Base-by-base conservation (phyloP, 2,888 invertebrate genomes). In the Cantharis lateralis region DNA sequence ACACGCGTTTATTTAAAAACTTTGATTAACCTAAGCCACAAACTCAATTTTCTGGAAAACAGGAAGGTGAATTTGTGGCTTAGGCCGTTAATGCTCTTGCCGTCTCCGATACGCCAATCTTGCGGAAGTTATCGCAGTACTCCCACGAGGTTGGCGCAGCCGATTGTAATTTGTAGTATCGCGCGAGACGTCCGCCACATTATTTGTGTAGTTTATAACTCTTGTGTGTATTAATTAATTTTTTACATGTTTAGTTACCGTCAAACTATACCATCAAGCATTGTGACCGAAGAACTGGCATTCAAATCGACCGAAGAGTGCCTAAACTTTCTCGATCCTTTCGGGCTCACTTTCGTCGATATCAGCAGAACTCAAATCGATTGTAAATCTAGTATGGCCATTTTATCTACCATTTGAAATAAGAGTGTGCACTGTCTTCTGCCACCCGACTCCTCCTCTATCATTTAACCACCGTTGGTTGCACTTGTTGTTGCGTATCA, bases 271-370 rank as follows among this genome's bases (percentile, higher is more conserved):
- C 93, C 95, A 85, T 92, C 97, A 90, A 93, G 93, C 88, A 95
- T 94, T 93, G 91, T 98, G 90, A 90, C 93, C 88, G 93, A 93
- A 89, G 94, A 95, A 91, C 92, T 98, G 92, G 96, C 95, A 87
- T 97, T 98, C 92, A 93, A 93, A 86, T 93, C 94, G 84, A 90
- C 90, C 87, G 93, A 94, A 88, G 95, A 96, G 89, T 96, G 95
- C 90, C 90, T 93, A 89, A 95, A 96, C 88, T 98, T 98, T 93
- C 92, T 98, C 88, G 92, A 91, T 88, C 93, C 94, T 86, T 94
- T 95, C 89, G 93, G 92, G 89, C 91, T 96, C 87, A 91, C 91
- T 85, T 94, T 93, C 90, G 90, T 91, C 88, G 94, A 93, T 89
- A 87, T 90, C 85, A 91, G 91, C 89, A 91, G 92, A 85, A 92